Evolutionary conservation across 1,140 invertebrate genomes (phyloP).

Genomic region (Drosophila trapezifrons): DNA sequence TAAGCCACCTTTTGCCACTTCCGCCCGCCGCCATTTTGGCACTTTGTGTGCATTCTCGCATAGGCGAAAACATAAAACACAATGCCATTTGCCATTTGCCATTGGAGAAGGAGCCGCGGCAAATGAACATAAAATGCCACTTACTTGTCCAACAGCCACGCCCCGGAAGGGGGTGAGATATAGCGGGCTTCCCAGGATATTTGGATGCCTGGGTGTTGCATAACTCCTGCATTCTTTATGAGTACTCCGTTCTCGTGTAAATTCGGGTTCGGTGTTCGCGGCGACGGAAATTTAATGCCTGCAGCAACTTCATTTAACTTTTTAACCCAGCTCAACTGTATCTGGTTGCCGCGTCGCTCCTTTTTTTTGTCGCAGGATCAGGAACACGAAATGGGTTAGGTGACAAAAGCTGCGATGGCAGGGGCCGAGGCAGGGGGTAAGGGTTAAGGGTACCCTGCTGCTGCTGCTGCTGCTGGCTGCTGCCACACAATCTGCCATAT

Average conservation of each 20-base stretch:
- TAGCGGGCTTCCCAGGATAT: conserved; percentile 1
- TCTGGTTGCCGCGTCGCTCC: conserved; percentile 35
- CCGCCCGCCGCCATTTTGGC: conserved; percentile 2
- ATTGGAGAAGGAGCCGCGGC: conserved; percentile 37
- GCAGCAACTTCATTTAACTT: conserved; percentile 79
- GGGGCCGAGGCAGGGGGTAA: not conserved
- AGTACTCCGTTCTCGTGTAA: conserved; percentile 18
- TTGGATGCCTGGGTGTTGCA: conserved; percentile 39
- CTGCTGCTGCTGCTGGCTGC: conserved; percentile 34
- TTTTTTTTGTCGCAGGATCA: conserved; percentile 23
- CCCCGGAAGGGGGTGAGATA: conserved; percentile 16
- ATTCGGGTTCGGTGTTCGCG: conserved; percentile 43
- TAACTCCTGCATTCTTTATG: conserved; percentile 59
- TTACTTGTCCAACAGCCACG: conserved; percentile 66
- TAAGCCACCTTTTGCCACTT: conserved; percentile 30
- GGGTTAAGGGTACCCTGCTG: conserved; percentile 16
- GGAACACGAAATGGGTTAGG: conserved; percentile 53
- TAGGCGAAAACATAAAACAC: conserved; percentile 73
- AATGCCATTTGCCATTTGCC: conserved; percentile 54
- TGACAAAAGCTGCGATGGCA: conserved; percentile 28
- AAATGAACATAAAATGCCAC: conserved; percentile 82
- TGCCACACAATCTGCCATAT: conserved; percentile 81
- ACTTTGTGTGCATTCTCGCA: conserved; percentile 47
- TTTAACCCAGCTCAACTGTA: conserved; percentile 67
- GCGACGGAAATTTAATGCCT: conserved; percentile 71